These are phyloP conservation scores for Phymanthus crucifer DNA, from an alignment of 92 coral and sea anemone genomes.

Conservation along the genomic window DNA sequence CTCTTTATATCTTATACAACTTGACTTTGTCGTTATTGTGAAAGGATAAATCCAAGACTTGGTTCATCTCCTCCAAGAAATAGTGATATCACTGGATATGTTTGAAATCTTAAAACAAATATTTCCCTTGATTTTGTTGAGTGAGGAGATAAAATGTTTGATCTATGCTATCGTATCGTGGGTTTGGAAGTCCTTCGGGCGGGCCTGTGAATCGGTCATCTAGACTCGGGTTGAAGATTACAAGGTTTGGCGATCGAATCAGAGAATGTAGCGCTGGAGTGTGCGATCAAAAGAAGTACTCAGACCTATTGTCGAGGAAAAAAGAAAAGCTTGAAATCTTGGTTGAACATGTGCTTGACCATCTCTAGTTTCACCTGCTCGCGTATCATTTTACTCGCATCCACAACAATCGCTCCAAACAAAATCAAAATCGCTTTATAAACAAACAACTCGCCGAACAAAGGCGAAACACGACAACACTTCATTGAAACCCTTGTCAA, in stretches of 20 bases:
- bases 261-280: slow-evolving; percentile 25
- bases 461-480: slow-evolving; percentile 24
- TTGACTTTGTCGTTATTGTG: not conserved
- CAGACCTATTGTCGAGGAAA: slow-evolving; percentile 26
- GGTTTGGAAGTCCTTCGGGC: slow-evolving; percentile 19
- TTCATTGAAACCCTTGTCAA: slow-evolving; percentile 25
- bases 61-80: not conserved
- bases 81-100: not conserved
- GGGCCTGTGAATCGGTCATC: slow-evolving; percentile 25
- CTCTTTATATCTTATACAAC: not conserved
- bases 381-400: slow-evolving; percentile 45
- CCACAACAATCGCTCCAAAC: slow-evolving; percentile 18
- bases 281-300: slow-evolving; percentile 32
- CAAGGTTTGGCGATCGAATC: slow-evolving; percentile 4
- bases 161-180: not conserved
- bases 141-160: not conserved
- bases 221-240: slow-evolving; percentile 26
- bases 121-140: slow-evolving; percentile 4
- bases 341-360: slow-evolving; percentile 48
- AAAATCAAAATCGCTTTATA: slow-evolving; percentile 32
- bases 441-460: slow-evolving; percentile 33
- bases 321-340: slow-evolving; percentile 48
- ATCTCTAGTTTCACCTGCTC: slow-evolving; percentile 42
- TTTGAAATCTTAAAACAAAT: not conserved
- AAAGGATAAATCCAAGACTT: not conserved